These are phyloP conservation scores for Meandrina meandrites DNA, from an alignment of 92 coral and sea anemone species.

Conservation along the genomic window DNA sequence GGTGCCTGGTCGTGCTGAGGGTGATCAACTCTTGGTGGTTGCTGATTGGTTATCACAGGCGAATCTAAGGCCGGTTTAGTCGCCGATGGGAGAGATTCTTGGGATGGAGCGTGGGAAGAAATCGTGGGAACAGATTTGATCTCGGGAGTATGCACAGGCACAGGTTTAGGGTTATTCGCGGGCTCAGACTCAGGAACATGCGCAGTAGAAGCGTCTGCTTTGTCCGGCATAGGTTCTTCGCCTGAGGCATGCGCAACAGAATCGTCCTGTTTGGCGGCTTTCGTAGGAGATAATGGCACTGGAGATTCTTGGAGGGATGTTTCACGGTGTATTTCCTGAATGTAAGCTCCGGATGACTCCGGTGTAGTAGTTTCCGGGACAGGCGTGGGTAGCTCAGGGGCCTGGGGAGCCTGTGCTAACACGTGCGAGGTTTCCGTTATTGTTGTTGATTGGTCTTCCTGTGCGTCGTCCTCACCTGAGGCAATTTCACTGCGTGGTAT, in stretches of 20 bases:
- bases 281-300: neutral
- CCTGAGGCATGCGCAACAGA: conserved; percentile 9
- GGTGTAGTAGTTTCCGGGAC: neutral
- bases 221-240: neutral
- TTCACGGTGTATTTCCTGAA: conserved; percentile 15
- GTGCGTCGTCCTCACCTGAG: conserved; percentile 10
- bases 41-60: neutral
- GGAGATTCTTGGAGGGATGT: conserved; percentile 24
- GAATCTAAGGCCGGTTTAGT: neutral
- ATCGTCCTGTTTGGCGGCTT: neutral
- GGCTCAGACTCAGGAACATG: neutral
- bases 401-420: neutral
- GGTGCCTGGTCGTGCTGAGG: conserved; percentile 20
- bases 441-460: neutral
- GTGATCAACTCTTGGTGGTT: neutral
- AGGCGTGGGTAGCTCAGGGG: conserved; percentile 5
- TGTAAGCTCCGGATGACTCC: conserved; percentile 13
- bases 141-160: neutral
- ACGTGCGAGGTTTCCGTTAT: conserved; percentile 3
- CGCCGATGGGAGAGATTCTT: neutral
- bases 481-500: conserved; percentile 44
- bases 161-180: neutral
- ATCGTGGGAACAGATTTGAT: neutral
- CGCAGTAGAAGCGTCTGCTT: neutral
- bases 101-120: neutral